phyloP scores from a whole-genome alignment of 2,113 vertebrate species.

The Vidua chalybeata region DNA sequence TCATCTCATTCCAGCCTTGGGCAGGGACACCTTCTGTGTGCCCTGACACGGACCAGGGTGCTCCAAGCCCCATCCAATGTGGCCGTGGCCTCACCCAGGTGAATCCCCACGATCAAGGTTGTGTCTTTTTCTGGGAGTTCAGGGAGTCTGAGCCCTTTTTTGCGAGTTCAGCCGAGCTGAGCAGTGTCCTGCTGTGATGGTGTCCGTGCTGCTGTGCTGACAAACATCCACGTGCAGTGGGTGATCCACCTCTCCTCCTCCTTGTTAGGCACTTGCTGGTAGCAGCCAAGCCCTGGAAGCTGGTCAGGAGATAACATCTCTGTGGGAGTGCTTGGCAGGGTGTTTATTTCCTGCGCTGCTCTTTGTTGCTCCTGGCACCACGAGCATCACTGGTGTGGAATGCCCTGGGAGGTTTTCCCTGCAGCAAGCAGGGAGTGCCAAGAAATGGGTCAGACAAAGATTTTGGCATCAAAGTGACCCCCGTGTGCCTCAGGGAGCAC shows the following conservation, averaged over 20 bases:
- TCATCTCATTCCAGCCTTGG: not conserved
- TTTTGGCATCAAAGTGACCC: not conserved
- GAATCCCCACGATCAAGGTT: not conserved
- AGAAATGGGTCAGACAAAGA: not conserved
- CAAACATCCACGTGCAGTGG: not conserved
- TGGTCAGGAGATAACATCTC: not conserved
- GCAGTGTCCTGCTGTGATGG: rapidly evolving
- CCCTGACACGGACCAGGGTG: not conserved
- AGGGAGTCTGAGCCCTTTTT: not conserved
- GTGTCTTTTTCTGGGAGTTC: not conserved
- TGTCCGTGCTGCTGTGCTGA: not conserved
- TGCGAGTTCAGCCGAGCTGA: not conserved
- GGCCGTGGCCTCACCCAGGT: not conserved
- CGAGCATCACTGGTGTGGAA: not conserved
- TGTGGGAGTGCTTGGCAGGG: not conserved
- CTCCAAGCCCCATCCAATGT: not conserved
- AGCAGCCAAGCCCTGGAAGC: slow-evolving; percentile 2
- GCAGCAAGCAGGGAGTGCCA: not conserved
- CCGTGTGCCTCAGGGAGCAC: rapidly evolving
- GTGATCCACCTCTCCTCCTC: not conserved
- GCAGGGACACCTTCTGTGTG: not conserved
- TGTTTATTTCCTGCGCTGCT: slow-evolving; percentile 15
- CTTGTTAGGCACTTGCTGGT: not conserved
- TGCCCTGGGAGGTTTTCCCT: not conserved
- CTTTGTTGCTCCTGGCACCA: not conserved